Evolutionary conservation across 2,113 vertebrate species (phyloP), one percentile per base, ranked within the genome.

Genomic region (Ciconia maguari): DNA sequence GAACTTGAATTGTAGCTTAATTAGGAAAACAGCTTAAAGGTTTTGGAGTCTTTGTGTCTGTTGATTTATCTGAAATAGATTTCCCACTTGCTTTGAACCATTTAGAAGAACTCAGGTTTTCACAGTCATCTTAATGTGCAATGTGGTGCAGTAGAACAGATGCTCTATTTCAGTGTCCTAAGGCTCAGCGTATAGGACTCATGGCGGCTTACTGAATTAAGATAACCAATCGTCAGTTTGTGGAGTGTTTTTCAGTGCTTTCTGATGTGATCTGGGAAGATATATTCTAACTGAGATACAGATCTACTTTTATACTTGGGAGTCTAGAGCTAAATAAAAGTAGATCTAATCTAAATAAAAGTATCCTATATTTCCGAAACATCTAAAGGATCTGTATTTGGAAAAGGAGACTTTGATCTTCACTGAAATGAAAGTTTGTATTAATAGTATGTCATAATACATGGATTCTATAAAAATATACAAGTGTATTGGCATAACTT

Each of bases 131-230:
- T 65, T 90, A 74, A 64, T 48, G 61, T 89, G 51, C 42, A 34
- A 19, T 71, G 74, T 89, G 74, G 52, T 71, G 32, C 15, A 32
- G 21, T 13, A 80, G 79, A 96, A 80, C 86, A 92, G 68, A 87
- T 95, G 77, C 32, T 96, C 48, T 75, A 0, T 60, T 94, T 91
- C 81, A 87, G 55, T 94, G 87, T 96, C 74, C 87, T 89, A 65
- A 75, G 72, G 80, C 83, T 79, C 65, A 78, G 69, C 87, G 87
- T 89, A 86, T 87, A 80, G 46, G 48, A 70, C 32, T 87, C 24
- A 22, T 7, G 8, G 42, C 65, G 8, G 42, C 65, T 91, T 79
- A n/a, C 24, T 91, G 60, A 87, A 75, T 93, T 70, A 34, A 81
- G 42, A 66, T 64, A 89, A 61, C 51, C 42, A 71, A 29, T 48